Percentiles rank a stretch among this genome's conserved stretches.
These are phyloP conservation scores for Hepsetus odoe DNA, from an alignment of 2,113 vertebrate genomes.

Conservation along the genomic window DNA sequence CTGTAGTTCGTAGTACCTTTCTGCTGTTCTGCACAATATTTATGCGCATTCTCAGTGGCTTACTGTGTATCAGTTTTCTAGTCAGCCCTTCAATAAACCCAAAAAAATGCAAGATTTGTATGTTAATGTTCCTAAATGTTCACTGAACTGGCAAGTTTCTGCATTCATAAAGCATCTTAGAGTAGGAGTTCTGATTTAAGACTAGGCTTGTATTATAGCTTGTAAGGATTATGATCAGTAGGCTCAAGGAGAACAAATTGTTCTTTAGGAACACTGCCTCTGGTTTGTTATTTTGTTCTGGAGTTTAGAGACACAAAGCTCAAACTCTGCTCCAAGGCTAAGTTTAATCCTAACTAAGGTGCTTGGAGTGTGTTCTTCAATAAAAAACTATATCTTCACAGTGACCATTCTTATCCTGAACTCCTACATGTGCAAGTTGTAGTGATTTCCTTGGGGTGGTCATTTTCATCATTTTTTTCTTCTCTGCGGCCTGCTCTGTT, in stretches of 20 bases:
- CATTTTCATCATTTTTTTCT: not conserved
- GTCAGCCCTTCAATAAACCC: not conserved
- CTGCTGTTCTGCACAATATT: not conserved
- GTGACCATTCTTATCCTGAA: not conserved
- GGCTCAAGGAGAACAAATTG: not conserved
- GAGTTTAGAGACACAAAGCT: not conserved
- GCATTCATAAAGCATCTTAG: slow-evolving; percentile 4
- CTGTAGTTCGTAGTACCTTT: not conserved
- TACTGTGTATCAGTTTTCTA: not conserved
- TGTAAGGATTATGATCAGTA: not conserved
- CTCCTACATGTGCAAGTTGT: not conserved
- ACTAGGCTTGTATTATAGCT: not conserved
- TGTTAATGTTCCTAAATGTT: not conserved
- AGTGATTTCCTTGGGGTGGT: not conserved
- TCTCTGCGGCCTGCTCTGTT: not conserved
- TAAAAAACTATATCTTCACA: not conserved
- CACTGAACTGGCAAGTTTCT: not conserved
- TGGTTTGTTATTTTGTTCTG: not conserved
- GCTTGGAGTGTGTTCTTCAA: not conserved
- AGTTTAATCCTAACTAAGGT: not conserved
- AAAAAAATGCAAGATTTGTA: not conserved
- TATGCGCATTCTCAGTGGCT: slow-evolving; percentile 1
- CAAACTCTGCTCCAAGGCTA: not conserved
- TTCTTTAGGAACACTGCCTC: not conserved
- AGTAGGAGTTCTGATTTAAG: slow-evolving; percentile 5